Evolutionary conservation across 2,113 vertebrate species (phyloP), one percentile per base, ranked within the genome.

Genomic region (Mormoops blainvillei): DNA sequence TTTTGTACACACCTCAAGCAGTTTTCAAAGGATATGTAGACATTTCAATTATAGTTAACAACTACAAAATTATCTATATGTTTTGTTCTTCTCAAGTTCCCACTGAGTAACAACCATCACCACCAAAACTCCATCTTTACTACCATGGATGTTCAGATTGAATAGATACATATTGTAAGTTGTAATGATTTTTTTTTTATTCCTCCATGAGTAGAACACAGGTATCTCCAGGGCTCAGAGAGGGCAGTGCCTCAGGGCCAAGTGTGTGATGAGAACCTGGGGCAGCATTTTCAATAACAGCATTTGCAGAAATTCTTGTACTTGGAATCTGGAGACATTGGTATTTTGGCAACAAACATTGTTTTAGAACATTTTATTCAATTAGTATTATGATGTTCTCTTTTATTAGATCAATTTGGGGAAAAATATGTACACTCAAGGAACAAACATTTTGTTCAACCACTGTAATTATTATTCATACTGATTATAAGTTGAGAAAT

Each of bases 181-280:
- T 84, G 24, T 65, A 43, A 52, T 41, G 6, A 50, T 41, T 52
- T 67, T 56, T 54, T 67, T 86, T 52, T 67, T 56, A 43, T 67
- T 86, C 54, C 14, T 31, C 28, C 7, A 20, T 20, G 5, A 43
- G 22, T 28, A 28, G 38, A 43, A 7, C 15, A 54, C 33, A 45
- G 45, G 67, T 19, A 45, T 45, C 22, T 77, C 36, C 5, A 56
- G 58, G 22, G 31, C 22, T 38, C 36, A 77, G 58, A 36, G 22
- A 67, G 50, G 31, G 58, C 45, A 54, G 15, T 54, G 58, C 22
- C n/a, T 65, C 22, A 85, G 45, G 20, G 28, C 6, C 4, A n/a
- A 52, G 6, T 2, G 20, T 28, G 6, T 28, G 45, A 54, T 4
- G 16, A 54, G 0, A n/a, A 13, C 19, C 2, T n/a, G 22, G 4